Base-by-base conservation (phyloP, 2,113 vertebrate genomes). In the Vireo altiloquus region DNA sequence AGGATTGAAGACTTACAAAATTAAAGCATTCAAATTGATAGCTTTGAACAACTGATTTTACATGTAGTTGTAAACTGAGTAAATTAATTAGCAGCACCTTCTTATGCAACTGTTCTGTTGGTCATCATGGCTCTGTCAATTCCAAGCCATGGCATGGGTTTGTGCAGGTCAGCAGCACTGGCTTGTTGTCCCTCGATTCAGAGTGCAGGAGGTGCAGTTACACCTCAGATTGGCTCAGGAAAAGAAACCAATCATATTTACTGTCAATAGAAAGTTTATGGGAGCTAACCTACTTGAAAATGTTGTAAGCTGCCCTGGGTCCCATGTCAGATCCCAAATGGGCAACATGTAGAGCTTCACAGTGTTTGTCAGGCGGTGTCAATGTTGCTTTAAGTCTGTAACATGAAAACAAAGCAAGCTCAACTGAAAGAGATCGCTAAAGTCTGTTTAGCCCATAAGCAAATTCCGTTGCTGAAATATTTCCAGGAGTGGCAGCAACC, bases 381-480 rank as follows among this genome's bases (percentile, higher is more conserved):
- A 91, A 94, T 90, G 75, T 87, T 96, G 97, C 90, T 98, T 98
- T 98, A 96, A 98, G 97, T 98, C 97, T 98, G 97, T 97, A 98
- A 97, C 57, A 69, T n/a, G 60, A 96, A 98, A 98, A 98, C 97
- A 98, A 98, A 97, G 96, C 97, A 91, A 95, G 96, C 61, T 94
- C 91, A 88, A 95, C 94, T 95, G 95, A 86, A 95, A 93, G 95
- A 94, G 91, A 95, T 82, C 6, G 0, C 49, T 94, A 68, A 95
- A 97, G 97, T 97, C 96, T 94, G 96, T 98, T 98, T 98, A 96
- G 82, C 96, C 97, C 98, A 97, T 96, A 87, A 97, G 90, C 88
- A 78, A 98, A 97, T 97, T 98, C 97, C 95, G 72, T 94, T 92
- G 92, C 92, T 96, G 98, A 97, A 98, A 98, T 98, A 98, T 97